Conservation (phyloP, 2,888 invertebrate genomes). For the Erannis defoliaria region DNA sequence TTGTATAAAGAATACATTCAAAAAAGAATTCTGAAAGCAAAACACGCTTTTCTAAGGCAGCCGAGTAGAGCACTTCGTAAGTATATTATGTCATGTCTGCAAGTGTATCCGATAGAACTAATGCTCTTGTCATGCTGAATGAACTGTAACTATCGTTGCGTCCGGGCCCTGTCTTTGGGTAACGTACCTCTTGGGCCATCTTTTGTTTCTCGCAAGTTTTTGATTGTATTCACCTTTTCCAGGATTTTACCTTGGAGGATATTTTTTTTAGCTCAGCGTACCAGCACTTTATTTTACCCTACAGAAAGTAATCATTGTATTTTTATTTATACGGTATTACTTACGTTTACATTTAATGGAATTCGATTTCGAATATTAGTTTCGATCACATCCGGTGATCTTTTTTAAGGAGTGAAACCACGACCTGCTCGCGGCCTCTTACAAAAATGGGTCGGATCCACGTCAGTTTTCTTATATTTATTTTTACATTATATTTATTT, state of each 20-base stretch:
- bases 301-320: no score
- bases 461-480: no score
- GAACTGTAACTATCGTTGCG: slow-evolving; percentile 72
- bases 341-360: no score
- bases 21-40: background rate
- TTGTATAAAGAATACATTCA: background rate
- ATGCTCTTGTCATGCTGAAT: slow-evolving; percentile 67
- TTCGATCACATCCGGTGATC: no score
- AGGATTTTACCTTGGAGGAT: slow-evolving; percentile 8
- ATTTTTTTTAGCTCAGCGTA: background rate
- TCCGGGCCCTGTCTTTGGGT: slow-evolving; percentile 41
- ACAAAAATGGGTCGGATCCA: no score
- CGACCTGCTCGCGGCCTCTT: no score
- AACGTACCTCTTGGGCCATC: slow-evolving; percentile 28
- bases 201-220: slow-evolving; percentile 28
- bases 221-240: slow-evolving; percentile 28
- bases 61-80: background rate
- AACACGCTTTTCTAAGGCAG: background rate
- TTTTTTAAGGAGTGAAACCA: no score
- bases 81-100: slow-evolving; percentile 46
- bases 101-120: slow-evolving; percentile 59
- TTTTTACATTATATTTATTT: no score
- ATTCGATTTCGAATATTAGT: no score
- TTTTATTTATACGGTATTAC: no score
- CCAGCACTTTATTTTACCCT: background rate